Conservation (phyloP, 2,888 invertebrate species). For the Synergus gifuensis region DNA sequence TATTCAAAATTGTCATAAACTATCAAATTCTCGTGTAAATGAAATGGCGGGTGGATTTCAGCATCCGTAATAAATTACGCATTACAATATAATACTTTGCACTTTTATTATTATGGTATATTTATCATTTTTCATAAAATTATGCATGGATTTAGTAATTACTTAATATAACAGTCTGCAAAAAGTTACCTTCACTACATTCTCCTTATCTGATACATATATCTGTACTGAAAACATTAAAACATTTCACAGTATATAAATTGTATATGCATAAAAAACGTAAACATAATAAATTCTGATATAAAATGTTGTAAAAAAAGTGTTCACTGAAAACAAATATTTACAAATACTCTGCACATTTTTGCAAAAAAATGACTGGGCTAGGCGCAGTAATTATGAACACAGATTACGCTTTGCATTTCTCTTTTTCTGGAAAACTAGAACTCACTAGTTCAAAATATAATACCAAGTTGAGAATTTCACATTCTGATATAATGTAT, state of each 20-base stretch:
- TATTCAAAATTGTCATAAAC: not conserved
- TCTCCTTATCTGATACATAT: not conserved
- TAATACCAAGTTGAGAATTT: not conserved
- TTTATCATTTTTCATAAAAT: conserved; percentile 3
- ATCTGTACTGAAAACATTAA: not conserved
- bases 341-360: not conserved
- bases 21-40: not conserved
- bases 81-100: not conserved
- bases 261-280: not conserved
- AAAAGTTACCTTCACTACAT: not conserved
- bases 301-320: not conserved
- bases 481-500: not conserved
- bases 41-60: not conserved
- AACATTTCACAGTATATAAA: conserved; percentile 1
- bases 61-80: not conserved
- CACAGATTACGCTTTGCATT: not conserved
- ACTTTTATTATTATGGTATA: not conserved
- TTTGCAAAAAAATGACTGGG: not conserved
- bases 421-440: not conserved
- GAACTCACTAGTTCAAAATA: not conserved
- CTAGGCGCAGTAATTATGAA: not conserved
- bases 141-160: not conserved
- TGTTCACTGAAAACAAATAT: conserved; percentile 2
- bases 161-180: conserved; percentile 6
- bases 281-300: conserved; percentile 1